phyloP scores from a whole-genome alignment of 2,888 invertebrate genomes.

The Dorcus hopei region DNA sequence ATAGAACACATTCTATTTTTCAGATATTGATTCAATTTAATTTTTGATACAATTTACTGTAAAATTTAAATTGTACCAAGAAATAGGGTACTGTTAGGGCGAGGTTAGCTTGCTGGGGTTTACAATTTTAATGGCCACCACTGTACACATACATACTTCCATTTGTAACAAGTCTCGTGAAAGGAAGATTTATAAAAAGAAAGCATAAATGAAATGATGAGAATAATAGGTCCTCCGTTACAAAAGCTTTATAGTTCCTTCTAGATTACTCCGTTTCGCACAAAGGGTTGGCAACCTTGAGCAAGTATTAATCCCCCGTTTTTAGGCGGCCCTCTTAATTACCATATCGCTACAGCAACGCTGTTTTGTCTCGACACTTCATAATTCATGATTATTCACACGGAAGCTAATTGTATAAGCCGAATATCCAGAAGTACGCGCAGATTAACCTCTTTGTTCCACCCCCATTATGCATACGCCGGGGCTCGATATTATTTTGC shows the following conservation, averaged over 20 bases:
- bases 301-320: constrained; percentile 19
- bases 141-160: no score
- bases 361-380: constrained; percentile 19
- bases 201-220: no score
- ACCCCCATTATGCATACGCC: not conserved
- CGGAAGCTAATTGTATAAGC: constrained; percentile 20
- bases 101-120: no score
- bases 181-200: no score
- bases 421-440: constrained; percentile 11
- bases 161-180: no score
- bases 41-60: no score
- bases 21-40: no score
- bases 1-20: no score
- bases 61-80: no score
- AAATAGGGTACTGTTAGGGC: no score
- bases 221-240: no score
- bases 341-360: constrained; percentile 10
- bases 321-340: constrained; percentile 17
- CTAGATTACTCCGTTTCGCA: not conserved
- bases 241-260: not conserved
- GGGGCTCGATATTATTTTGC: not conserved
- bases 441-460: constrained; percentile 16
- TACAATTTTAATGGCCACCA: no score
- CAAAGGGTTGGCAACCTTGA: constrained; percentile 1
- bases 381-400: constrained; percentile 21